Evolutionary conservation across 2,888 invertebrate species (phyloP), one percentile per base, ranked within the genome.

Genomic region (Glyphotaelius pellucidus): DNA sequence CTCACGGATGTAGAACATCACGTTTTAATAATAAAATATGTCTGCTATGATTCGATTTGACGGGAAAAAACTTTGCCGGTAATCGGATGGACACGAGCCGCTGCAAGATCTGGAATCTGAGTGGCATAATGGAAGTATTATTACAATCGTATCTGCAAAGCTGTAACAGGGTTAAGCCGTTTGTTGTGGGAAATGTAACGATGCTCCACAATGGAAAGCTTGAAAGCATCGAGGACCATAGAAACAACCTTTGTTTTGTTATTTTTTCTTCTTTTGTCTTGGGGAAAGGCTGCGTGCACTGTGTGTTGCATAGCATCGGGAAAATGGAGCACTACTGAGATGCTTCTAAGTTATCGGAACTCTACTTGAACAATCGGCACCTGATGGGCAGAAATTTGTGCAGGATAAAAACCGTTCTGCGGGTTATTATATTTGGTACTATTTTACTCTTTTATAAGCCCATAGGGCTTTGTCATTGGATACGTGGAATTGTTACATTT

Each of bases 1-100:
- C 92, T 92, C 92, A 92, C 92, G 91, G 92, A 92, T 91, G 90
- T 93, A 91, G 91, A 92, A 86, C 92, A 91, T 92, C 92, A 93
- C 93, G 93, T 90, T 91, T 92, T 85, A 90, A 92, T 90, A 92
- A 93, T 89, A 89, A 79, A 32, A 79, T 88, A 88, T 88, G 30
- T 88, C 88, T 89, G 79, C 35, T 89, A 31, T 89, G 88, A 89
- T 89, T 89, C 79, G 31, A 79, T 79, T 79, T 32, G 79, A 79
- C 88, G 88, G 88, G 86, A 80, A 89, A 89, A 89, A 89, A 79
- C 67, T 79, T 79, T n/a, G 79, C 25, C 35, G 3, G 88, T 89
- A 89, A 79, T 79, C 67, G 38, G 83, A 35, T 90, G 35, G 79
- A 90, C 79, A 90, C 38, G 90, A 30, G 84, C 47, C 85, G 38